phyloP scores from a whole-genome alignment of 2,113 vertebrate species.

The Tamias sibiricus region DNA sequence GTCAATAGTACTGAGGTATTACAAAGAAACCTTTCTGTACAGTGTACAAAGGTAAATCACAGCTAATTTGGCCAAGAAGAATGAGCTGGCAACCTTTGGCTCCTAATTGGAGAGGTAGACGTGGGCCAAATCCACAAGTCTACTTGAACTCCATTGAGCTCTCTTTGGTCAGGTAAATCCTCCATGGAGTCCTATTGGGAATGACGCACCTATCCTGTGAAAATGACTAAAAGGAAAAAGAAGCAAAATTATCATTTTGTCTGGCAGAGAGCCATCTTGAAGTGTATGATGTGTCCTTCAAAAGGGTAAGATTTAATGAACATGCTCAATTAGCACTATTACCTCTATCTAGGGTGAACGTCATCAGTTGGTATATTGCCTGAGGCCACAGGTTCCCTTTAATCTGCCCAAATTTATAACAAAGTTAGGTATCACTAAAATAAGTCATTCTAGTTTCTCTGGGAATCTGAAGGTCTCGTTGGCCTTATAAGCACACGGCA shows the following conservation, averaged over 20 bases:
- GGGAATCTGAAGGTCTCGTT: neutral
- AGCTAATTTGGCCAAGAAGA: neutral
- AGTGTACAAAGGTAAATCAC: neutral
- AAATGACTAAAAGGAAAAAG: constrained; percentile 29
- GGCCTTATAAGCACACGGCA: neutral
- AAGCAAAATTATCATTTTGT: constrained; percentile 47
- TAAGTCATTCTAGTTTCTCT: constrained; percentile 27
- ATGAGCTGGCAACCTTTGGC: neutral
- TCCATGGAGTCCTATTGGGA: neutral
- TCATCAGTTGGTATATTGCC: neutral
- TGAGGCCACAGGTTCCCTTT: constrained; percentile 49
- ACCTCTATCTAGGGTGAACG: constrained; percentile 53
- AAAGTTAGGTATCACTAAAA: constrained; percentile 34
- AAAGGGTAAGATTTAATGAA: constrained; percentile 57
- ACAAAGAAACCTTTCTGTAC: neutral
- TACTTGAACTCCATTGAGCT: neutral
- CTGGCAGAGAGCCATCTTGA: constrained; percentile 43
- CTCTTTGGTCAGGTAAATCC: neutral
- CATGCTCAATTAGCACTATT: constrained; percentile 55
- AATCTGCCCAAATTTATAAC: constrained; percentile 62
- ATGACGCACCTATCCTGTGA: neutral
- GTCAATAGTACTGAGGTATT: neutral
- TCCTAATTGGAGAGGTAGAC: constrained; percentile 1
- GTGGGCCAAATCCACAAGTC: neutral
- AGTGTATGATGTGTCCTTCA: neutral